Evolutionary conservation across 2,113 vertebrate species (phyloP).

Genomic region (Prochilodus magdalenae): DNA sequence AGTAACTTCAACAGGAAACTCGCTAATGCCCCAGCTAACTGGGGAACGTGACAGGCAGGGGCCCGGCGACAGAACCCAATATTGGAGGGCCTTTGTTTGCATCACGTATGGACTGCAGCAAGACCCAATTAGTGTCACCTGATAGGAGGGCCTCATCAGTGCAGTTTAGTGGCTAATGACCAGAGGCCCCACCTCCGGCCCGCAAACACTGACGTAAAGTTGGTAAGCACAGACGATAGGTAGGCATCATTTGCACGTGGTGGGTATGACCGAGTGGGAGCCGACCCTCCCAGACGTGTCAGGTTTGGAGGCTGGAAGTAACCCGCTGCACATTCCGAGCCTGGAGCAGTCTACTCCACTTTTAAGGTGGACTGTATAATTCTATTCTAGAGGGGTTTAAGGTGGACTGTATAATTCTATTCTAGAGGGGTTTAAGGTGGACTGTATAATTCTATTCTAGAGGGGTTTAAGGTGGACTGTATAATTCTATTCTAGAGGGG

Average conservation of each 20-base stretch:
- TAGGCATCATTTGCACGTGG: not conserved
- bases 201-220: constrained; percentile 75
- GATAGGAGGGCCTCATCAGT: constrained; percentile 83
- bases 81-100: constrained; percentile 74
- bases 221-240: constrained; percentile 62
- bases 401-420: no score
- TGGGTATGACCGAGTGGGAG: not conserved
- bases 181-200: constrained; percentile 79
- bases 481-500: no score
- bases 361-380: no score
- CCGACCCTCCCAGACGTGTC: no score
- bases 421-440: no score
- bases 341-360: no score
- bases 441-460: no score
- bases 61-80: constrained; percentile 69
- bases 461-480: no score
- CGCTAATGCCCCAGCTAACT: constrained; percentile 71
- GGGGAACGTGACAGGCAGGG: constrained; percentile 64
- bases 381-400: no score
- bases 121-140: constrained; percentile 83
- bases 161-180: constrained; percentile 80
- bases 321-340: no score
- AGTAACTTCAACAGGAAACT: constrained; percentile 28
- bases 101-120: constrained; percentile 78
- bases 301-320: no score